These are phyloP conservation scores for Drosophila buzzatii DNA, from an alignment of 2,888 invertebrate species.

Conservation along the genomic window DNA sequence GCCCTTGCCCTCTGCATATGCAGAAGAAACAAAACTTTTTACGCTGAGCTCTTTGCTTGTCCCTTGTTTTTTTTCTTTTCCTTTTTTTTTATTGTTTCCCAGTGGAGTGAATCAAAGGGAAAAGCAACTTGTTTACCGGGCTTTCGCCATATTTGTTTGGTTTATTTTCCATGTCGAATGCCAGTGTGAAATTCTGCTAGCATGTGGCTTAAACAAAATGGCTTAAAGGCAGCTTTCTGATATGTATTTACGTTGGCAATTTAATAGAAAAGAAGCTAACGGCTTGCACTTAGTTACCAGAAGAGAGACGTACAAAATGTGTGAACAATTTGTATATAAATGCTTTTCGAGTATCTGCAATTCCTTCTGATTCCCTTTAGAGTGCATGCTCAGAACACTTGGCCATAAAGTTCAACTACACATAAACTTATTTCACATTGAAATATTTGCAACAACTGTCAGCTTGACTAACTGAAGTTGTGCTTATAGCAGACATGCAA, in stretches of 20 bases:
- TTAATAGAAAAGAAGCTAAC: conserved; percentile 6
- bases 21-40: conserved; percentile 39
- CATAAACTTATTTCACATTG: conserved; percentile 5
- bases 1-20: conserved; percentile 27
- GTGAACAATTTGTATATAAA: background rate
- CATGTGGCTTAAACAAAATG: conserved; percentile 30
- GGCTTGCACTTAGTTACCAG: background rate
- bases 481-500: background rate
- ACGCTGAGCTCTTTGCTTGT: background rate
- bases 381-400: background rate
- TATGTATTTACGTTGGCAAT: conserved; percentile 10
- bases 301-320: conserved; percentile 1
- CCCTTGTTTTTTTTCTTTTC: background rate
- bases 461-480: background rate
- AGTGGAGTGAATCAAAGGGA: conserved; percentile 46
- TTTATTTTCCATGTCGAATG: conserved; percentile 11
- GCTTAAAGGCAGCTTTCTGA: conserved; percentile 17
- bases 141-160: conserved; percentile 38
- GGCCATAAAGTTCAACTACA: conserved; percentile 1
- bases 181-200: background rate
- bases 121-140: conserved; percentile 64
- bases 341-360: background rate
- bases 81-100: conserved; percentile 1
- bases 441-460: conserved; percentile 20
- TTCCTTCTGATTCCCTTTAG: background rate